Percentiles rank a stretch among this genome's conserved stretches.
Conservation (phyloP, 2,113 vertebrate species). For the Nipponia nippon region DNA sequence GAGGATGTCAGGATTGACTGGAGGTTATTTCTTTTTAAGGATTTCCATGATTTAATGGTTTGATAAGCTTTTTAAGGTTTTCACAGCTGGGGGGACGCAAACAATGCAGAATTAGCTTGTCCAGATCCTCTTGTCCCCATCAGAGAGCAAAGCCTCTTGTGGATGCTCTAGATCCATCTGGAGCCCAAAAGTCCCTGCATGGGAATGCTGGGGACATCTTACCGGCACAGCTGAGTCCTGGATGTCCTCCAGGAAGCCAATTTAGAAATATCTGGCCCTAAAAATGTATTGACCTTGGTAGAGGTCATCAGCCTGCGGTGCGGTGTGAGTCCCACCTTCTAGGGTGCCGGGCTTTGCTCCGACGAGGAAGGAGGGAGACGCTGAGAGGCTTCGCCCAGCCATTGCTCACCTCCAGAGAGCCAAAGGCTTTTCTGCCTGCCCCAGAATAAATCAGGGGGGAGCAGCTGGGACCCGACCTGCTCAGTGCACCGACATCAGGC, state of each 20-base stretch:
- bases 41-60: background rate
- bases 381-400: background rate
- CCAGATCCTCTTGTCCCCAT: background rate
- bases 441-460: accelerated
- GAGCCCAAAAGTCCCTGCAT: background rate
- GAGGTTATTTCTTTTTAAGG: background rate
- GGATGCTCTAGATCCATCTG: background rate
- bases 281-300: slow-evolving; percentile 6
- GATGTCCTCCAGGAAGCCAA: background rate
- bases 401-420: background rate
- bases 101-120: background rate
- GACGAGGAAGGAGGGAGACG: accelerated
- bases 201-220: background rate
- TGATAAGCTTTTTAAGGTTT: background rate
- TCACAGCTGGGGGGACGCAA: background rate
- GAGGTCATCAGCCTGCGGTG: background rate
- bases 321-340: background rate
- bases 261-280: background rate
- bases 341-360: accelerated
- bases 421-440: background rate
- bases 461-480: background rate
- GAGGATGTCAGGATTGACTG: background rate
- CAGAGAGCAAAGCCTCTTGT: background rate
- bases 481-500: background rate
- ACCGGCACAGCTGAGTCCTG: accelerated